Conservation (phyloP, 2,797 vertebrate genomes). For the Protosalanx chinensis region DNA sequence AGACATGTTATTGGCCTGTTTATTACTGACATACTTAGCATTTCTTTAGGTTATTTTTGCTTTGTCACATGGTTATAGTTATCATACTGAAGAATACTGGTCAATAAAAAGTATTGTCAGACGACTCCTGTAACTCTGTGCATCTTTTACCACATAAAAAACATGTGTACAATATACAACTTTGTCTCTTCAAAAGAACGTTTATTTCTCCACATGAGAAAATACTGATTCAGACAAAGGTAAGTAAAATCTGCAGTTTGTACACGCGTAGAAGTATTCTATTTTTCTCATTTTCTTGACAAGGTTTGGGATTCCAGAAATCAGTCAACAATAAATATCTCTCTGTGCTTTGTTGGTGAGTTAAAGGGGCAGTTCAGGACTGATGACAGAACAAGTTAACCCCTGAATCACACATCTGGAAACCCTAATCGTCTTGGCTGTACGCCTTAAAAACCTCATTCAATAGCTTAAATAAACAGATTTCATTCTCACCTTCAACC, state of each 20-base stretch:
- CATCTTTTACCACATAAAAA: background rate
- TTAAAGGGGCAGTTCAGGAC: constrained; percentile 55
- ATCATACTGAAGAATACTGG: background rate
- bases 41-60: background rate
- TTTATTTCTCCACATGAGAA: constrained; percentile 91
- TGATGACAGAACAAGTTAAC: constrained; percentile 36
- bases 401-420: constrained; percentile 41
- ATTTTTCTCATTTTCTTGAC: constrained; percentile 85
- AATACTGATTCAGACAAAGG: constrained; percentile 88
- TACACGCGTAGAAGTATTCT: constrained; percentile 88
- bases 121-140: background rate
- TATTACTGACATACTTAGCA: background rate
- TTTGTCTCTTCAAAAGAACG: constrained; percentile 55
- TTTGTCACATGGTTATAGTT: background rate
- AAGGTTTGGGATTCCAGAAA: constrained; percentile 81
- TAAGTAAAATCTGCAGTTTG: constrained; percentile 88
- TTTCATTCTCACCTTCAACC: constrained; percentile 69
- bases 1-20: constrained; percentile 1
- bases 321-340: constrained; percentile 94
- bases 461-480: constrained; percentile 74
- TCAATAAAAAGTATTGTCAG: background rate
- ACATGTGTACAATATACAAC: background rate
- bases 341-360: constrained; percentile 80
- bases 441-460: constrained; percentile 52
- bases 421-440: constrained; percentile 66